A percentile compares a stretch with the other conserved stretches of the same genome.
Conservation (phyloP, 2,888 invertebrate genomes). For the Lissonota sp. region DNA sequence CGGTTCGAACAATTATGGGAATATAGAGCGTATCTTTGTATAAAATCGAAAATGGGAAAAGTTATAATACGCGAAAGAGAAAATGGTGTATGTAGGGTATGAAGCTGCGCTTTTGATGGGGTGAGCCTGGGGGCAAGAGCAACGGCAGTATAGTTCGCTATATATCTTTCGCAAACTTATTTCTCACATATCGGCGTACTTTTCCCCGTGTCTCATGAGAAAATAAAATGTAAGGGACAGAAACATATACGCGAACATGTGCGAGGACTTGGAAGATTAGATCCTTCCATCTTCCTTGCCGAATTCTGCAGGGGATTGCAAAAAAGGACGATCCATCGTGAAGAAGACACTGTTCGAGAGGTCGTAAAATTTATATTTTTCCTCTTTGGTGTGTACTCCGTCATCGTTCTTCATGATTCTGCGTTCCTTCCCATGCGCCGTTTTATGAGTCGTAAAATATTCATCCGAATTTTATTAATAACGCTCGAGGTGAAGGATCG, state of each 20-base stretch:
- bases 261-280: not conserved
- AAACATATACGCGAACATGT: not conserved
- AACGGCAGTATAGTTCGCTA: constrained; percentile 1
- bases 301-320: not conserved
- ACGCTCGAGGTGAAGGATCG: too few relatives aligned
- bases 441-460: constrained; percentile 29
- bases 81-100: too few relatives aligned
- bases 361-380: constrained; percentile 32
- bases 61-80: too few relatives aligned
- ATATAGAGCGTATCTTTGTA: too few relatives aligned
- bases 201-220: constrained; percentile 9
- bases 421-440: not conserved
- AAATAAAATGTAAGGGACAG: constrained; percentile 25
- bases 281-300: not conserved
- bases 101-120: too few relatives aligned
- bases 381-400: not conserved
- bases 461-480: not conserved
- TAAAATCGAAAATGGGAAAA: too few relatives aligned
- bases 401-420: not conserved
- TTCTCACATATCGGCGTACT: constrained; percentile 9
- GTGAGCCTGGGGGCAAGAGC: not conserved
- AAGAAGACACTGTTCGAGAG: constrained; percentile 22
- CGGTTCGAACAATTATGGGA: too few relatives aligned
- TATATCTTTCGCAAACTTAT: constrained; percentile 14
- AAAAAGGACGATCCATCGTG: not conserved